Evolutionary conservation across 2,888 invertebrate species (phyloP).

Genomic region (Xiphydria camelus): DNA sequence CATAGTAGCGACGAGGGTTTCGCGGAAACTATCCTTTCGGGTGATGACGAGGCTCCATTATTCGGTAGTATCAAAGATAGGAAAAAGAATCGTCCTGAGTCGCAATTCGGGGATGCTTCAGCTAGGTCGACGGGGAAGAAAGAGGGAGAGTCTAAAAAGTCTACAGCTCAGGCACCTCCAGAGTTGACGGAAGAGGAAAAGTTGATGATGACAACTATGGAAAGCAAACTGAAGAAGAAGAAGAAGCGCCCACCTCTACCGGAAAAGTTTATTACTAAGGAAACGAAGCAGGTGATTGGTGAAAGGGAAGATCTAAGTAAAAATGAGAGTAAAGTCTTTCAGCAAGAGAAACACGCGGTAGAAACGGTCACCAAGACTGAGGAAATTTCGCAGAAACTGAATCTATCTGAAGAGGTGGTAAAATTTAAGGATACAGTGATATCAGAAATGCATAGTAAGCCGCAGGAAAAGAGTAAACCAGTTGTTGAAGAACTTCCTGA

Average conservation of each 20-base stretch:
- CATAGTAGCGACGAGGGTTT: constrained; percentile 7
- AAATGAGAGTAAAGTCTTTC: not conserved
- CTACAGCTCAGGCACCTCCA: constrained; percentile 6
- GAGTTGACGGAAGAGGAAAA: constrained; percentile 16
- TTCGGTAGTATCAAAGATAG: constrained; percentile 52
- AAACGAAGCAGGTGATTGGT: constrained; percentile 16
- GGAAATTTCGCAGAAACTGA: not conserved
- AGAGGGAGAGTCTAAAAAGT: constrained; percentile 5
- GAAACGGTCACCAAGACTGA: not conserved
- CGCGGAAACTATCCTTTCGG: constrained; percentile 14
- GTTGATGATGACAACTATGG: constrained; percentile 25
- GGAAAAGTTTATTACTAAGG: constrained; percentile 21
- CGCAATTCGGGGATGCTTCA: constrained; percentile 3
- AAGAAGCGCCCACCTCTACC: constrained; percentile 31
- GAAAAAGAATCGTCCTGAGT: constrained; percentile 30
- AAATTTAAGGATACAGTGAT: not conserved
- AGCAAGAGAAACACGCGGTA: not conserved
- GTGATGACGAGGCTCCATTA: constrained; percentile 33
- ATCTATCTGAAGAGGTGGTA: not conserved
- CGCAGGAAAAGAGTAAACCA: not conserved
- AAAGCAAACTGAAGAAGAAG: constrained; percentile 32
- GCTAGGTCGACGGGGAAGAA: not conserved
- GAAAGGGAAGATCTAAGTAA: constrained; percentile 5
- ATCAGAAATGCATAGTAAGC: not conserved
- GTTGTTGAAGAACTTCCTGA: not conserved